Evolutionary conservation across 2,113 vertebrate species (phyloP).

Genomic region (Xenopus laevis): DNA sequence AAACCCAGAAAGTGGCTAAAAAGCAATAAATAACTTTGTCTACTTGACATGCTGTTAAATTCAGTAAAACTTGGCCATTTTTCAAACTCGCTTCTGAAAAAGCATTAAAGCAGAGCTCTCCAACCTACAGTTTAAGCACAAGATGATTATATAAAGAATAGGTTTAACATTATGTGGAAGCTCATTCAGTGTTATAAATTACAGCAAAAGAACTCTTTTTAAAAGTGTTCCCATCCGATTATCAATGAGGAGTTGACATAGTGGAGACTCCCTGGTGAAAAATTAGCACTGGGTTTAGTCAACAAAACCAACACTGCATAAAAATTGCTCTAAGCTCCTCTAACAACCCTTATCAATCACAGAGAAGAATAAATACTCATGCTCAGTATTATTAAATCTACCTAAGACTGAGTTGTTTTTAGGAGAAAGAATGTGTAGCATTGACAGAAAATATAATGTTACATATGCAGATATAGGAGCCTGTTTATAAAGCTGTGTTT

Average conservation of each 20-base stretch:
- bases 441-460: too few species aligned
- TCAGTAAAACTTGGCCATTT: constrained; percentile 26
- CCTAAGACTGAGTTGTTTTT: too few species aligned
- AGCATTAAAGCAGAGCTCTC: constrained; percentile 23
- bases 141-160: constrained; percentile 31
- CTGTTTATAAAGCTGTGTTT: too few species aligned
- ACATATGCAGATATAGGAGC: too few species aligned
- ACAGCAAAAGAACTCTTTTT: constrained; percentile 22
- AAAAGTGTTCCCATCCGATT: constrained; percentile 31
- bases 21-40: constrained; percentile 32
- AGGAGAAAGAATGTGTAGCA: too few species aligned
- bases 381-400: too few species aligned
- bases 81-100: constrained; percentile 34
- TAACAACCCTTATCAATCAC: too few species aligned
- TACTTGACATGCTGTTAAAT: constrained; percentile 19
- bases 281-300: constrained; percentile 27
- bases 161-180: constrained; percentile 32
- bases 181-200: constrained; percentile 31
- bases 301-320: constrained; percentile 4
- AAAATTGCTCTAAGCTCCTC: neutral
- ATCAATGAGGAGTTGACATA: constrained; percentile 31
- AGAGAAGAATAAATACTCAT: too few species aligned
- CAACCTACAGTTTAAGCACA: constrained; percentile 32
- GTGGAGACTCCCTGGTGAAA: constrained; percentile 35
- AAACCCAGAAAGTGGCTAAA: constrained; percentile 16